Conservation (phyloP, 2,888 invertebrate genomes). For the Nebria salina region DNA sequence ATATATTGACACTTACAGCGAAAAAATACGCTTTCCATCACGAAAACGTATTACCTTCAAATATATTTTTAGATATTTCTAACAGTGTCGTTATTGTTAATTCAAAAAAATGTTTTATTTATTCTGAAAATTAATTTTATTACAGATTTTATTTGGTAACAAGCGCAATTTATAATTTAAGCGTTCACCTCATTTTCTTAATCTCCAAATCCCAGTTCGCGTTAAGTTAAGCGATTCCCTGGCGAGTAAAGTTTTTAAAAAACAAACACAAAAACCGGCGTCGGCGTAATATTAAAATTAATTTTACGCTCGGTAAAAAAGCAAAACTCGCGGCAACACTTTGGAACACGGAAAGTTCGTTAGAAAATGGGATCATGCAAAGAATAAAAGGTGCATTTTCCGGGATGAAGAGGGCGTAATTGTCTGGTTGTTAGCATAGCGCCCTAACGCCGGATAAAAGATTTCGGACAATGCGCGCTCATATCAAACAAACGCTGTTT, state of each 20-base stretch:
- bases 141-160: too few relatives aligned
- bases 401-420: constrained; percentile 3
- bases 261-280: constrained; percentile 6
- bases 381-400: constrained; percentile 26
- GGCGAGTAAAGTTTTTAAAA: neutral
- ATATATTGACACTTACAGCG: neutral
- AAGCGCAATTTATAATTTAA: too few relatives aligned
- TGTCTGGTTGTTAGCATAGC: constrained; percentile 30
- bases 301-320: constrained; percentile 30
- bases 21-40: neutral
- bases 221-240: neutral
- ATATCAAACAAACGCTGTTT: too few relatives aligned
- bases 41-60: neutral
- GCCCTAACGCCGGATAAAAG: neutral
- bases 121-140: too few relatives aligned
- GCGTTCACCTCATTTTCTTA: neutral
- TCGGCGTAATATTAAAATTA: constrained; percentile 36
- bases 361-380: constrained; percentile 21
- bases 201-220: neutral
- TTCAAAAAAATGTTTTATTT: too few relatives aligned
- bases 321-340: constrained; percentile 18
- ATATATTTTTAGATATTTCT: neutral
- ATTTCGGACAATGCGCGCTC: too few relatives aligned
- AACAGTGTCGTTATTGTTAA: too few relatives aligned
- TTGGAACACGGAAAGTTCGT: constrained; percentile 40